Conservation (phyloP, 2,797 vertebrate genomes). For the Tinamus major region DNA sequence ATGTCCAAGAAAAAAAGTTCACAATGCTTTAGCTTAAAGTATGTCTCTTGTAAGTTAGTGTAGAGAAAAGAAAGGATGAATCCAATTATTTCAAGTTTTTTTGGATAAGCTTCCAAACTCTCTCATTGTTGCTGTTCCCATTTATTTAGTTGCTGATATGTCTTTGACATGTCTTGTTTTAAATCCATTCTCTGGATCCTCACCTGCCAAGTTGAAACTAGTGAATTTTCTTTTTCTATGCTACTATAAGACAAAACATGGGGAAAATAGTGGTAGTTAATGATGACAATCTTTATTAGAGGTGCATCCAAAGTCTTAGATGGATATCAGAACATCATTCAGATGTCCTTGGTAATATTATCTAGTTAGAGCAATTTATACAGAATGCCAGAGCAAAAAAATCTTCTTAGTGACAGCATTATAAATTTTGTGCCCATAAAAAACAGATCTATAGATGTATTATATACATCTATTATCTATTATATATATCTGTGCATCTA, state of each 20-base stretch:
- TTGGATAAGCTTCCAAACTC: background rate
- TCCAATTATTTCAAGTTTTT: background rate
- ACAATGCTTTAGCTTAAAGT: background rate
- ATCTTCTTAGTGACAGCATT: background rate
- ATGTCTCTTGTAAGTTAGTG: background rate
- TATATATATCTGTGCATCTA: background rate
- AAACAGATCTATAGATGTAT: background rate
- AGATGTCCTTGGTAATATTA: background rate
- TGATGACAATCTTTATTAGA: background rate
- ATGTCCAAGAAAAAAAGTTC: background rate
- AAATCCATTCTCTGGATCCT: background rate
- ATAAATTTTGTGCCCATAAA: background rate
- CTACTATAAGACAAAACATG: background rate
- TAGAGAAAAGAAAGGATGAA: background rate
- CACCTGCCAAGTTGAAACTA: background rate
- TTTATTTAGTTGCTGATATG: background rate
- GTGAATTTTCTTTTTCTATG: background rate
- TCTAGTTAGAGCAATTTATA: background rate
- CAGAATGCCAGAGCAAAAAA: background rate
- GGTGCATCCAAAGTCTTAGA: background rate
- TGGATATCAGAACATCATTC: background rate
- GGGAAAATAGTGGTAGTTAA: background rate
- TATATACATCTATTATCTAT: too few relatives aligned
- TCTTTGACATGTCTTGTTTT: background rate
- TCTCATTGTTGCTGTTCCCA: background rate